Base-by-base conservation (phyloP, 2,888 invertebrate species). In the Cheilosia variabilis region DNA sequence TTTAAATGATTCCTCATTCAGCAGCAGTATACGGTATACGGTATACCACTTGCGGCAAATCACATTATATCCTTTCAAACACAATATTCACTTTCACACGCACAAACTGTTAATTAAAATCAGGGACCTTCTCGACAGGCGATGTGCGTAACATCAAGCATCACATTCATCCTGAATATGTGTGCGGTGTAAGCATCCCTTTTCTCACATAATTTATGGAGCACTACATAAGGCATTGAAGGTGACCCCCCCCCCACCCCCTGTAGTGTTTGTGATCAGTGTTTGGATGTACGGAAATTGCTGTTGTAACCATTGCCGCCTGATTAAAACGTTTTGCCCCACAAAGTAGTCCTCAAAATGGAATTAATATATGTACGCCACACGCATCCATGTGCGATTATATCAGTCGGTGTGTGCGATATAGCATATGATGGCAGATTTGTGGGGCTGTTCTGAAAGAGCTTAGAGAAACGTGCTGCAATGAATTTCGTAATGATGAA, bases 351-450 rank as follows among this genome's bases (percentile, higher is more conserved):
- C 55, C 65, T 81, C 66, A 55, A 69, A 66, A 43, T 71, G 58
- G 76, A 76, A 86, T 86, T 86, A 86, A 86, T 79, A 65, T 84
- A 72, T 58, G 60, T 77, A 66, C 6, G n/a, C 43, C 1, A 1
- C 1, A 50, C 50, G 50, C 53, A 60, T 45, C 45, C 27, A 31
- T 27, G 50, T 22, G 52, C 22, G 52, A 19, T n/a, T 52, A 27
- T 65, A 4, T 37, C 37, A 13, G 37, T 37, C 66, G 27, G 27
- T 52, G 41, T 53, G n/a, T 37, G 9, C 10, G 65, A 37, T 60
- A 24, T 15, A 68, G 41, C 15, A 47, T 22, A 57, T 55, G 55
- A 52, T 58, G 31, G 17, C 55, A 34, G 19, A 31, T 19, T 31
- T 63, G 37, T 24, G 52, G 15, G 22, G 37, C 15, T 52, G 37